A percentile compares a stretch with the other conserved stretches of the same genome.
Evolutionary conservation across 2,888 invertebrate genomes (phyloP).

Genomic region (Cylindroiulus punctatus): DNA sequence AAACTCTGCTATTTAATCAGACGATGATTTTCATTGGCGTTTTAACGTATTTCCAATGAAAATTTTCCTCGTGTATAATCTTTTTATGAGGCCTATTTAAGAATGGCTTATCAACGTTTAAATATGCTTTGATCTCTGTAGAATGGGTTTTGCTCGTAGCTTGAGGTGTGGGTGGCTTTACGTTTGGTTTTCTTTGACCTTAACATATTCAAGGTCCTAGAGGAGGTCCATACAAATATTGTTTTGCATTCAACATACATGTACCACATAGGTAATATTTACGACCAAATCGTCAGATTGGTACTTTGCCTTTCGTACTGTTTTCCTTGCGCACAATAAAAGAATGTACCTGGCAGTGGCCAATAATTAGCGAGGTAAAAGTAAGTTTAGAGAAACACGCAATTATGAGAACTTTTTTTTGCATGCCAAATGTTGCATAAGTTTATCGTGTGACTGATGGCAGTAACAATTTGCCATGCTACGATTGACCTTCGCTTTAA

Average conservation of each 20-base stretch:
- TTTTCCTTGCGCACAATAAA: not conserved
- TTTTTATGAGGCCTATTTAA: no score
- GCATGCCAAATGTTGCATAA: not conserved
- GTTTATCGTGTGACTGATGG: slow-evolving; percentile 18
- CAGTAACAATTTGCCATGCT: not conserved
- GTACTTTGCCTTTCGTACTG: not conserved
- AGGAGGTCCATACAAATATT: not conserved
- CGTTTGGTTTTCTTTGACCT: not conserved
- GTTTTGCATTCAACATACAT: not conserved
- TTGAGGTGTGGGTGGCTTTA: not conserved
- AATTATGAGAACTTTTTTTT: not conserved
- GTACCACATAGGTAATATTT: not conserved
- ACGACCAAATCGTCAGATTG: not conserved
- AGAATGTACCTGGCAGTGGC: not conserved
- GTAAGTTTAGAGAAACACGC: no score
- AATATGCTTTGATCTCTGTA: not conserved
- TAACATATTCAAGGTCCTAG: not conserved
- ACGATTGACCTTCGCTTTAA: not conserved
- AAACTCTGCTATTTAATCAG: no score
- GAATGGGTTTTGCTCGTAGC: not conserved
- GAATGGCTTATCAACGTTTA: not conserved
- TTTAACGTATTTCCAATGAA: not conserved
- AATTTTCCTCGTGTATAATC: no score
- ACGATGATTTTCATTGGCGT: no score
- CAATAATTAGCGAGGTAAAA: not conserved